These are phyloP conservation scores for Furcifer pardalis DNA, from an alignment of 2,797 vertebrate species.

Conservation along the genomic window DNA sequence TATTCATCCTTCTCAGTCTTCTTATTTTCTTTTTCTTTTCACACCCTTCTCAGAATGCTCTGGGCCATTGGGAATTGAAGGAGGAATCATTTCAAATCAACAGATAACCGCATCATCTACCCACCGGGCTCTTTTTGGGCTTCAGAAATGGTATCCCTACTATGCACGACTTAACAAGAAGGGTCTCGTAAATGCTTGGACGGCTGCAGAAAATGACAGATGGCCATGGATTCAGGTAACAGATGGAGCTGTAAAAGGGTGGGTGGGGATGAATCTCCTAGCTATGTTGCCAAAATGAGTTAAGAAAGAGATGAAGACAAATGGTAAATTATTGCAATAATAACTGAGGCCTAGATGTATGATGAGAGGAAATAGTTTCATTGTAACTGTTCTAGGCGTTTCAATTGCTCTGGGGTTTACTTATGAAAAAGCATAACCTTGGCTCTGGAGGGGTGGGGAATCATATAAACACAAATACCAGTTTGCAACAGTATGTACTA, in stretches of 20 bases:
- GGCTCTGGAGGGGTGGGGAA: too few relatives aligned
- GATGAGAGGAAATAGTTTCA: not conserved
- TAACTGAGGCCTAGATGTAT: conserved; percentile 26
- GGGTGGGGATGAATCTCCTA: conserved; percentile 18
- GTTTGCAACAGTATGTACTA: conserved; percentile 15
- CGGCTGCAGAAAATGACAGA: conserved; percentile 98
- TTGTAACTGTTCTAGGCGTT: not conserved
- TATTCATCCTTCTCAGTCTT: not conserved
- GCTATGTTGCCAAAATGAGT: conserved; percentile 54
- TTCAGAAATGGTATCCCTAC: conserved; percentile 99
- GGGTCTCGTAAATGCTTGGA: conserved; percentile 98
- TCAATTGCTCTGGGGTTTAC: not conserved
- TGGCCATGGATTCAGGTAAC: conserved; percentile 99
- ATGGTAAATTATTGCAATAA: conserved; percentile 43
- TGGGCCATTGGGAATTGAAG: conserved; percentile 95
- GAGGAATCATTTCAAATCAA: conserved; percentile 98
- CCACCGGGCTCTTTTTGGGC: conserved; percentile 95
- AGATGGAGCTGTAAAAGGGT: conserved; percentile 57
- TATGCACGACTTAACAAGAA: conserved; percentile 98
- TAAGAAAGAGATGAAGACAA: conserved; percentile 58
- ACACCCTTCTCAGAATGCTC: conserved; percentile 84
- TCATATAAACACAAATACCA: not conserved
- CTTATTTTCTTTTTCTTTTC: conserved; percentile 16
- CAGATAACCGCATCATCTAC: conserved; percentile 98
- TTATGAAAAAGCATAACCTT: conserved; percentile 4